Evolutionary conservation across 2,888 invertebrate species (phyloP).

Genomic region (Macroteleia sp.): DNA sequence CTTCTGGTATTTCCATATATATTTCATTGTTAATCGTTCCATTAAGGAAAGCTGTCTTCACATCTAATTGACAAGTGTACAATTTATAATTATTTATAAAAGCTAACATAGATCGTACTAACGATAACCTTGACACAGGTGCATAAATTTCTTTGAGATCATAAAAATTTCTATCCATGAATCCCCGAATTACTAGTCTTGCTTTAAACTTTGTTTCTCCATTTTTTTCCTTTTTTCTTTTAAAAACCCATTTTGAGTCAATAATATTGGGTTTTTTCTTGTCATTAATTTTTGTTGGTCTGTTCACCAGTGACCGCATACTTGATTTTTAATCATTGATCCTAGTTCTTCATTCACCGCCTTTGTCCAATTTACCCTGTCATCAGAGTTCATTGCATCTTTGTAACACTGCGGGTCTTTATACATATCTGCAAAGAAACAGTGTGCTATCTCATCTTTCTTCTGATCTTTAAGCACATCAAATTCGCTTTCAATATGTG

Average conservation of each 20-base stretch:
- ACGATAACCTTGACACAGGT: too few species aligned
- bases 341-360: constrained; percentile 18
- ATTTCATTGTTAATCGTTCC: constrained; percentile 36
- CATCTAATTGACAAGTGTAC: constrained; percentile 56
- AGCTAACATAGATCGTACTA: constrained; percentile 41
- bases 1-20: constrained; percentile 59
- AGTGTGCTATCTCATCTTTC: constrained; percentile 18
- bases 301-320: constrained; percentile 2
- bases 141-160: too few species aligned
- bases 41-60: constrained; percentile 62
- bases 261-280: constrained; percentile 7
- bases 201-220: constrained; percentile 41
- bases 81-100: constrained; percentile 23
- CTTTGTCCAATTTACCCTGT: constrained; percentile 30
- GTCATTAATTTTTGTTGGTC: background rate
- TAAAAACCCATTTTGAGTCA: constrained; percentile 2
- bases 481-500: too few species aligned
- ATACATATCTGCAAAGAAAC: constrained; percentile 23
- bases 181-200: constrained; percentile 55
- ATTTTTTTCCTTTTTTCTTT: background rate
- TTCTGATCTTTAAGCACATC: too few species aligned
- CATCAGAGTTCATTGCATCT: constrained; percentile 48
- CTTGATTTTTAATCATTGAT: constrained; percentile 60
- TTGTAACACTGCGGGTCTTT: constrained; percentile 44
- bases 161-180: constrained; percentile 53